Evolutionary conservation across 2,888 invertebrate genomes (phyloP), one percentile per base, ranked within the genome.

Genomic region (Pedicia rivosa): DNA sequence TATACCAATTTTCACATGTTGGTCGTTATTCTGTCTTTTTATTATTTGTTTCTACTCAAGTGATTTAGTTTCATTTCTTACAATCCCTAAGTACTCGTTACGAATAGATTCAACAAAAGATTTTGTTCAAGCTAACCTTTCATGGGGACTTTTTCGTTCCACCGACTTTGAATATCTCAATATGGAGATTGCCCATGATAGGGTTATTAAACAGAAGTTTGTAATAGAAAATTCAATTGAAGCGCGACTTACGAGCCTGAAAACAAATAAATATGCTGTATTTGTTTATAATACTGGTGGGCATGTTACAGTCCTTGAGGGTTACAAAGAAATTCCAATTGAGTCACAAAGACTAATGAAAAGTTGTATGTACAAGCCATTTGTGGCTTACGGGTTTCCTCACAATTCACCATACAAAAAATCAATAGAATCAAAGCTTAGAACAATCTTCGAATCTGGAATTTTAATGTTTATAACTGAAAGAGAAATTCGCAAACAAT

Each of bases 351-450:
- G 35, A 9, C n/a, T 35, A 17, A 35, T 35, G 35, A 25, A 14
- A n/a, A 25, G 13, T 12, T 35, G 35, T 26, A 15, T 35, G 12
- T 35, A 35, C n/a, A 15, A 12, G 26, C 35, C 35, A 3, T 35
- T 17, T 16, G 26, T 17, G 2, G 25, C 35, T 2, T 16, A 26
- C n/a, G 25, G 15, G 3, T 35, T 35, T 25, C 35, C 35, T 1
- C 15, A 35, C 16, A 35, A 35, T 35, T 35, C 35, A n/a, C 35
- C 35, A n/a, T 35, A 26, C 9, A 25, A 35, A 35, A 12, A 25
- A 2, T 12, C 26, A 2, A 19, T 35, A 8, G 26, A 35, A 12
- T 5, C 10, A 10, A 16, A 16, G 10, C 26, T 35, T n/a, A 5
- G 25, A 6, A 25, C 16, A n/a, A 35, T 35, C 25, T 35, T 35